Evolutionary conservation across 2,113 vertebrate genomes (phyloP).

Genomic region (Octodon degus): DNA sequence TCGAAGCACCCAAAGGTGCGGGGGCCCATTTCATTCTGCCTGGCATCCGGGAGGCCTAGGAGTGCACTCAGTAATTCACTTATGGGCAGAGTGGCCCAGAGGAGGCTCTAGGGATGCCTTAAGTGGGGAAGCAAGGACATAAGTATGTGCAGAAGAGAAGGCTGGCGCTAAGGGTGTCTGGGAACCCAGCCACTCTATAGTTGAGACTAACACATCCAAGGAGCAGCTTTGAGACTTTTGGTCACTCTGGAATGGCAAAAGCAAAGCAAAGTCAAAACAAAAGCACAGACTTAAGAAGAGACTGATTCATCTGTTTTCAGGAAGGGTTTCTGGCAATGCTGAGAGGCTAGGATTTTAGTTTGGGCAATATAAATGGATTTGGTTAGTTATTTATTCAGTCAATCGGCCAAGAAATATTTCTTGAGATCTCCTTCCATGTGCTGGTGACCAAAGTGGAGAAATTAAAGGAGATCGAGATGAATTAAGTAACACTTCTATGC

Average conservation of each 20-base stretch:
- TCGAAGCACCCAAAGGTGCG: not conserved
- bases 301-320: not conserved
- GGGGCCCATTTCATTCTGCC: no score
- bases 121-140: not conserved
- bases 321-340: not conserved
- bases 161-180: rapidly evolving
- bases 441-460: no score
- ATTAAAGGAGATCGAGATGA: not conserved
- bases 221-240: not conserved
- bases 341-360: not conserved
- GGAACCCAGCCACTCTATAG: rapidly evolving
- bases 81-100: rapidly evolving
- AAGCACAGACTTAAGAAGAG: not conserved
- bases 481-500: no score
- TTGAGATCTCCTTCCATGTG: not conserved
- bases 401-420: not conserved
- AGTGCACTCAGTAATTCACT: not conserved
- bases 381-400: not conserved
- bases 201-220: rapidly evolving
- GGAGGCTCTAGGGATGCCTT: not conserved
- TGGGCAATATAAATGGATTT: not conserved
- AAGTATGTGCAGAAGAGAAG: not conserved
- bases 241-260: not conserved
- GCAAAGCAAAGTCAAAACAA: not conserved
- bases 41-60: rapidly evolving